phyloP scores from a whole-genome alignment of 2,797 vertebrate species.

The Poeciliopsis paucimaculata region DNA sequence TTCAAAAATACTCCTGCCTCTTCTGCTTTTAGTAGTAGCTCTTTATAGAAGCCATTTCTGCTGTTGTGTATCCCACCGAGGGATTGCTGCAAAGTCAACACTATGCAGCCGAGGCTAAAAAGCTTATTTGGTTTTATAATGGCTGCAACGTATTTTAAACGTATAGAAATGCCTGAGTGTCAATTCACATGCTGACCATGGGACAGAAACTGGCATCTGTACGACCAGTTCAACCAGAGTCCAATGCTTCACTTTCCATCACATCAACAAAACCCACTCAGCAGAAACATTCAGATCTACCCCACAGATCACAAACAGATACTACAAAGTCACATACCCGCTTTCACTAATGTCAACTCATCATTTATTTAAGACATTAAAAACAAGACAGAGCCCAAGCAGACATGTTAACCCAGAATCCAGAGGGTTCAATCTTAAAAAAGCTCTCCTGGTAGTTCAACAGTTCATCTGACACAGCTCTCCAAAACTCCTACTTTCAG shows the following conservation, averaged over 20 bases:
- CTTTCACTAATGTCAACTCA: constrained; percentile 32
- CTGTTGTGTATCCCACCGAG: not conserved
- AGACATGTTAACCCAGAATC: constrained; percentile 51
- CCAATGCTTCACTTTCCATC: constrained; percentile 47
- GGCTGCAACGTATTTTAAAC: not conserved
- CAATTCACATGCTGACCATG: not conserved
- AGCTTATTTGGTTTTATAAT: not conserved
- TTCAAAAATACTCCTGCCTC: not conserved
- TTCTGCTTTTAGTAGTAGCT: not conserved
- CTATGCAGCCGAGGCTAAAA: not conserved
- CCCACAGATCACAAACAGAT: not conserved
- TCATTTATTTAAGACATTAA: constrained; percentile 54
- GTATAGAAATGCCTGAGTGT: constrained; percentile 3
- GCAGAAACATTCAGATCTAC: constrained; percentile 20
- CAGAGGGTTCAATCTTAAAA: not conserved
- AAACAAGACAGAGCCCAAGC: constrained; percentile 22
- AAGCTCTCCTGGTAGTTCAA: not conserved
- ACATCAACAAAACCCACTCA: constrained; percentile 34
- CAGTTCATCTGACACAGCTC: not conserved
- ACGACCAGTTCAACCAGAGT: constrained; percentile 49
- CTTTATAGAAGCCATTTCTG: not conserved
- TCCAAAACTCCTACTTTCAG: constrained; percentile 2
- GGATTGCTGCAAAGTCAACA: not conserved
- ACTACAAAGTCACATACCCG: constrained; percentile 5
- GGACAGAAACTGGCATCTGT: constrained; percentile 16